Evolutionary conservation across 2,113 vertebrate genomes (phyloP).

Genomic region (Mystacornis crossleyi): DNA sequence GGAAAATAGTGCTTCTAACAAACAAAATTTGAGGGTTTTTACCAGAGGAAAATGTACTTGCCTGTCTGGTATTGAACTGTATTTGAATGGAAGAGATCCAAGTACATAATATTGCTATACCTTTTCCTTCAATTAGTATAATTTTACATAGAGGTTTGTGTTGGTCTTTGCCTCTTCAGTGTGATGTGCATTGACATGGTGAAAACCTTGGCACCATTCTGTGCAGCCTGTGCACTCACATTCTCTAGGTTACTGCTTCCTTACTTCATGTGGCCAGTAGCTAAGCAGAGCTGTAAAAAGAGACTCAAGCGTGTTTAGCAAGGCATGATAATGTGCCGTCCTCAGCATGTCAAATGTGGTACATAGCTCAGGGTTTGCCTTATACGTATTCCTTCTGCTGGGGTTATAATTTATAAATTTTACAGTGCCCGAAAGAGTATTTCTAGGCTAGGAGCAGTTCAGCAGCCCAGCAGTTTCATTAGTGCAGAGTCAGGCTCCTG

Average conservation of each 20-base stretch:
- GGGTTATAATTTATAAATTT: conserved; percentile 56
- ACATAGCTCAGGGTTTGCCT: not conserved
- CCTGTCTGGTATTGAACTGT: not conserved
- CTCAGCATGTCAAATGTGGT: conserved; percentile 23
- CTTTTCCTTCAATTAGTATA: not conserved
- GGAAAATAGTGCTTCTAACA: not conserved
- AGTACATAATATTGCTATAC: not conserved
- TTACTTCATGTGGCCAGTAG: not conserved
- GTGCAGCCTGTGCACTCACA: not conserved
- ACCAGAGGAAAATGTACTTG: not conserved
- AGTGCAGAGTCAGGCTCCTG: conserved; percentile 58
- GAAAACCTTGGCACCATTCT: not conserved
- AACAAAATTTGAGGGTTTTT: not conserved
- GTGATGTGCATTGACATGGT: not conserved
- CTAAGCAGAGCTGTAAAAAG: not conserved
- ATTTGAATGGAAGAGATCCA: not conserved
- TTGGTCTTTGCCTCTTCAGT: not conserved
- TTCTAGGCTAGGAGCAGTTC: conserved; percentile 32
- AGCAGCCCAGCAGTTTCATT: conserved; percentile 47
- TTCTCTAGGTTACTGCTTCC: not conserved
- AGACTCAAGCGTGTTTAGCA: not conserved
- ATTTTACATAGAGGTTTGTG: not conserved
- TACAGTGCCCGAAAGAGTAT: conserved; percentile 40
- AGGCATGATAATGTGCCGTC: not conserved
- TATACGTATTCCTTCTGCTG: not conserved